These are phyloP conservation scores for Papilio glaucus DNA, from an alignment of 1,140 invertebrate species.

Conservation along the genomic window DNA sequence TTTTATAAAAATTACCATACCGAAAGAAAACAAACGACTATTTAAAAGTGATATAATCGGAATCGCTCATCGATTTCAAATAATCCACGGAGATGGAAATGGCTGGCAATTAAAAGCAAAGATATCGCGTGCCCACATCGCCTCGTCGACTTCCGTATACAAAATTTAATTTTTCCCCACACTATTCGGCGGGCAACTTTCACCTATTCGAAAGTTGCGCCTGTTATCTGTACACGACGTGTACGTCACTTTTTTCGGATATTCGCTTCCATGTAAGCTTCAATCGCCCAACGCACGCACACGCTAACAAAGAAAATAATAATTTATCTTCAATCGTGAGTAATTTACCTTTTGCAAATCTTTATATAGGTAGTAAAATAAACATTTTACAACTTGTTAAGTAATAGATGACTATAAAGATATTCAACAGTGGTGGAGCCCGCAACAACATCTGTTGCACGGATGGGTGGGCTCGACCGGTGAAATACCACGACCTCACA, in stretches of 20 bases:
- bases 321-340: not conserved
- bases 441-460: too few relatives aligned
- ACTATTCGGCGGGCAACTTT: constrained; percentile 50
- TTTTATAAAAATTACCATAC: constrained; percentile 1
- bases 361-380: too few relatives aligned
- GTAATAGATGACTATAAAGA: too few relatives aligned
- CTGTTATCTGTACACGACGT: constrained; percentile 38
- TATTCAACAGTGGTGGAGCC: too few relatives aligned
- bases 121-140: constrained; percentile 47
- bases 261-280: constrained; percentile 49
- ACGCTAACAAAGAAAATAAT: not conserved
- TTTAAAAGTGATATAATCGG: constrained; percentile 7
- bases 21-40: not conserved
- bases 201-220: constrained; percentile 59
- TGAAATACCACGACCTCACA: too few relatives aligned
- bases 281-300: not conserved
- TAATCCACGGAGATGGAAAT: constrained; percentile 20
- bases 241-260: constrained; percentile 49
- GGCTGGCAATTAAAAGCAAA: constrained; percentile 43
- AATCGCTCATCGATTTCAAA: constrained; percentile 26
- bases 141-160: constrained; percentile 55
- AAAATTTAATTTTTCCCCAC: constrained; percentile 57
- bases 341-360: too few relatives aligned
- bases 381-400: too few relatives aligned
- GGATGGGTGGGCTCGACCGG: too few relatives aligned